Evolutionary conservation across 2,797 vertebrate genomes (phyloP), one percentile per base, ranked within the genome.

Genomic region (Tapirus indicus): DNA sequence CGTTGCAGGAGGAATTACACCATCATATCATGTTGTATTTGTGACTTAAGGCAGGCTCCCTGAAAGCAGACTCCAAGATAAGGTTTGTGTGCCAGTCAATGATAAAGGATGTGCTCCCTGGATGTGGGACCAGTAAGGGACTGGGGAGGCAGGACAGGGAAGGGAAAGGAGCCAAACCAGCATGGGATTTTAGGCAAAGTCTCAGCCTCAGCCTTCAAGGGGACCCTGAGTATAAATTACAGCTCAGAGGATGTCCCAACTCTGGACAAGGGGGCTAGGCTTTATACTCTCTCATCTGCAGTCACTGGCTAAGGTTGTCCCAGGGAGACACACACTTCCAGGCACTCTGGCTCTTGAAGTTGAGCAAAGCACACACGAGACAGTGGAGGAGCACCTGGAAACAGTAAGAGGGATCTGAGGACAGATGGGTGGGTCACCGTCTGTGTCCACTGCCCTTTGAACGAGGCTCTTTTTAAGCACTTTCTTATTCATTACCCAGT

Each of bases 371-470:
- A 29, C 7, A 35, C 1, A 14, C 11, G 32, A 38, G 35, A 35
- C 82, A 74, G 41, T 0, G 8, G 7, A 23, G 27, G 27, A 35
- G 1, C 1, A 11, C 38, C n/a, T 49, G 12, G 54, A 69, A n/a
- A 23, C 21, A 64, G 23, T 11, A 54, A 66, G 69, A 58, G 17
- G 47, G 54, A 23, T 60, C 80, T 27, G 8, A n/a, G 12, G 32
- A 41, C 49, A 71, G 44, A n/a, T 0, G 3, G 7, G 14, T 29
- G 16, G 18, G 32, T 49, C 6, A 0, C 18, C 27, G 0, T 66
- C 54, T 6, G 13, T 21, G 29, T 35, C 87, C 2, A 47, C 7
- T 5, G 16, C 10, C 0, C 49, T 84, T 21, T 49, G 25, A 54
- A 35, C 0, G 13, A 56, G 14, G 12, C 10, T 23, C 10, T 29